Evolutionary conservation across 1,140 invertebrate genomes (phyloP), one percentile per base, ranked within the genome.

Genomic region (Ladona fulva): DNA sequence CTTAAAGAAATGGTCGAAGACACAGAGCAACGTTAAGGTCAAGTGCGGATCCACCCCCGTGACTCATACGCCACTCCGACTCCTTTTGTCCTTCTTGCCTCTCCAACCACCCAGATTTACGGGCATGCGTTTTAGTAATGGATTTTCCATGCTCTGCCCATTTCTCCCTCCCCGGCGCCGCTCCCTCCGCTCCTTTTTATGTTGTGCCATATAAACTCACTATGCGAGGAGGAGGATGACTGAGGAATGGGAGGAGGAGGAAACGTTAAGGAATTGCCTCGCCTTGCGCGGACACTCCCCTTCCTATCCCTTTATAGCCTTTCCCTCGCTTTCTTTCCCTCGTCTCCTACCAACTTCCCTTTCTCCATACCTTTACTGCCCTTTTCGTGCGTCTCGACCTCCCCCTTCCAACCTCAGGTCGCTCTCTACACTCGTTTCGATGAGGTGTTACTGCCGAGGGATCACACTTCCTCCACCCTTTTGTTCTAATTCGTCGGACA

Each of bases 41-140:
- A 66, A 66, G 52, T 22, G 12, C n/a, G 52, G 52, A 66, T 66
- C 52, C 52, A 22, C 52, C 52, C 52, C 16, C 52, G 52, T 66
- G 52, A 66, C 52, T 66, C 52, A 66, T 12, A 66, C 52, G 1
- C 52, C 52, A n/a, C n/a, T n/a, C n/a, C n/a, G n/a, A n/a, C n/a
- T 66, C n/a, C n/a, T 66, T 66, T 66, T 52, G 10, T 52, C 44
- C 44, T 52, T 11, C 44, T 19, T 19, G 19, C 44, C 44, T 11
- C 44, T 19, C 10, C 44, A 19, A 19, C 44, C 44, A 52, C 52
- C 12, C 52, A 66, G 52, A 66, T 66, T 66, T 66, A 66, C 52
- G 52, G 52, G 52, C 52, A 66, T 66, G 52, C 52, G 52, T 66
- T 66, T 66, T 66, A 66, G 52, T 66, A 66, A 66, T 66, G 52